These are phyloP conservation scores for Enhydra lutris DNA, from an alignment of 2,113 vertebrate genomes.

Conservation along the genomic window DNA sequence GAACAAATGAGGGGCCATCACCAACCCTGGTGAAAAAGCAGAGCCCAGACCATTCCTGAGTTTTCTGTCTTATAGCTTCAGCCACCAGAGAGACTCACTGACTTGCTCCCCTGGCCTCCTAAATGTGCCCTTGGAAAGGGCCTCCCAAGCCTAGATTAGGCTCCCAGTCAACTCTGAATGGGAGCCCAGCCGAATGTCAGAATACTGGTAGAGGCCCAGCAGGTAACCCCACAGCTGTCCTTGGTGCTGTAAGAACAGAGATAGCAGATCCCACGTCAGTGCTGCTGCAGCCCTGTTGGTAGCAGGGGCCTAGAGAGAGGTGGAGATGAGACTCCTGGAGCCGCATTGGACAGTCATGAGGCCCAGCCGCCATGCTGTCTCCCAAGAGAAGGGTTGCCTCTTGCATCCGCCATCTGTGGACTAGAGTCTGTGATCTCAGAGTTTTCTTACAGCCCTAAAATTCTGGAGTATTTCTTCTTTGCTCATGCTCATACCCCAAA, in stretches of 20 bases:
- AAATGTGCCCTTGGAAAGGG: not conserved
- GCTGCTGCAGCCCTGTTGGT: not conserved
- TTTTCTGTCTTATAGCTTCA: not conserved
- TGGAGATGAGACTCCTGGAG: not conserved
- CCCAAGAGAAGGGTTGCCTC: not conserved
- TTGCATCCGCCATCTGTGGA: not conserved
- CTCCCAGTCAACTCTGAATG: not conserved
- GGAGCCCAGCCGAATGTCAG: not conserved
- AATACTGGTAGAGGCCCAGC: not conserved
- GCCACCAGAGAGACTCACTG: not conserved
- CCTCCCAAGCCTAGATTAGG: not conserved
- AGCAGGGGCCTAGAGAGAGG: no score
- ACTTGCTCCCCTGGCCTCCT: not conserved
- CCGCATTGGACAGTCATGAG: not conserved
- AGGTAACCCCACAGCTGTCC: not conserved
- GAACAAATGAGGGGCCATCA: not conserved
- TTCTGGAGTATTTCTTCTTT: not conserved
- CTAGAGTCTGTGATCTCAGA: not conserved
- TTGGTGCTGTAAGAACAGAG: not conserved
- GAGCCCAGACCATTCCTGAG: not conserved
- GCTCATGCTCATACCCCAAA: not conserved
- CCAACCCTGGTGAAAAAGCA: not conserved
- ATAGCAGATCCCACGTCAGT: not conserved
- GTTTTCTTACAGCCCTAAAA: not conserved
- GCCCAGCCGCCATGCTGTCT: not conserved